Conservation (phyloP, 2,888 invertebrate genomes). For the Cephus runcator region DNA sequence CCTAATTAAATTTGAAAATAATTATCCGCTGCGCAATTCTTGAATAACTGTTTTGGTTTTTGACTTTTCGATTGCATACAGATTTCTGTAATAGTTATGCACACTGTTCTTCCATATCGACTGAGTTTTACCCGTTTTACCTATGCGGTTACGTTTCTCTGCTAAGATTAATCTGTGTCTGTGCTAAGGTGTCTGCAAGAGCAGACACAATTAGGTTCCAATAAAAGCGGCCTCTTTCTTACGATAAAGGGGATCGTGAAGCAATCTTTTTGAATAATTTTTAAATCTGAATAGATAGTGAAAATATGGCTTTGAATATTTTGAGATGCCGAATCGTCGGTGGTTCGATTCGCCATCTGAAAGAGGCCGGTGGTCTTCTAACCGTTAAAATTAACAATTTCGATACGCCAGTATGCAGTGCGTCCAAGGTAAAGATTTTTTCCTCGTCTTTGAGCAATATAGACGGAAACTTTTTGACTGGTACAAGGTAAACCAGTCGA, state of each 20-base stretch:
- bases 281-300: not conserved
- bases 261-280: not conserved
- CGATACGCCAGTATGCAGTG: constrained; percentile 32
- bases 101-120: not conserved
- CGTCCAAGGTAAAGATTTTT: constrained; percentile 11
- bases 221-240: not conserved
- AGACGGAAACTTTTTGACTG: not conserved
- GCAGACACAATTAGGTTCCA: not conserved
- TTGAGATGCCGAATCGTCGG: constrained; percentile 29
- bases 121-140: not conserved
- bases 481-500: not conserved
- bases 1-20: not conserved
- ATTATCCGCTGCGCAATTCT: not conserved
- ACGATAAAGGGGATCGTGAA: not conserved
- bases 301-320: constrained; percentile 41
- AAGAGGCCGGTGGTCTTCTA: constrained; percentile 31
- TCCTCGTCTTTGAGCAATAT: not conserved
- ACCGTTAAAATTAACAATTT: constrained; percentile 32
- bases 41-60: not conserved
- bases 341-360: constrained; percentile 35
- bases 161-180: not conserved
- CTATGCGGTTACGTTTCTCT: not conserved
- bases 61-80: not conserved
- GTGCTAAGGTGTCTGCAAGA: not conserved
- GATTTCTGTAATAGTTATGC: not conserved